Evolutionary conservation across 2,113 vertebrate species (phyloP).

Genomic region (Pelobates fuscus): DNA sequence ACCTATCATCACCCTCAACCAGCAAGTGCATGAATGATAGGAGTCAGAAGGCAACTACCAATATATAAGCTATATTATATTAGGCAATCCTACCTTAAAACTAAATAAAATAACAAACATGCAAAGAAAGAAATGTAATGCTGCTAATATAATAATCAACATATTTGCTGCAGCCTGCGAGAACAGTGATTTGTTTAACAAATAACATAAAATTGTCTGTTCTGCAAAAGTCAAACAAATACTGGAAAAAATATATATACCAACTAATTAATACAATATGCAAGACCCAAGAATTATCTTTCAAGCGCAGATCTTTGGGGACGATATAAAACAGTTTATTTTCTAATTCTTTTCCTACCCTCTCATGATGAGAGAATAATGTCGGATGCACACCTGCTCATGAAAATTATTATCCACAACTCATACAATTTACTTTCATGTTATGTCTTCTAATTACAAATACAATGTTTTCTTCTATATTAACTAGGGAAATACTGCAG

Average conservation of each 20-base stretch:
- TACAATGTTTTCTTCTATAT: background rate
- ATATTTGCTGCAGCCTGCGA: no score
- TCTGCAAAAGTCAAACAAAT: background rate
- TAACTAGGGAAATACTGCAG: conserved; percentile 39
- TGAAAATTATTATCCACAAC: background rate
- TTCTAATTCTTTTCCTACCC: background rate
- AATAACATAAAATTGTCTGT: background rate
- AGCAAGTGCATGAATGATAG: no score
- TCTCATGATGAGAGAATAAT: background rate
- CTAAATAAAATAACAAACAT: no score
- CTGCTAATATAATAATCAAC: no score
- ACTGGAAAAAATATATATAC: background rate
- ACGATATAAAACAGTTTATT: background rate
- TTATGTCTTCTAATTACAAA: conserved; percentile 24
- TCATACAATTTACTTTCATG: background rate
- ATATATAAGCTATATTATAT: no score
- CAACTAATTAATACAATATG: conserved; percentile 1
- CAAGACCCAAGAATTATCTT: background rate
- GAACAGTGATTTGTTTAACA: background rate
- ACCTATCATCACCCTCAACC: no score
- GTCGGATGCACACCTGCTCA: background rate
- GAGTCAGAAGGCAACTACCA: no score
- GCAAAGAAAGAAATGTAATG: no score
- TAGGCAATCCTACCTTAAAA: no score
- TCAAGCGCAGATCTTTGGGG: background rate